phyloP scores from a whole-genome alignment of 1,140 invertebrate species.

The Drosophila orena region DNA sequence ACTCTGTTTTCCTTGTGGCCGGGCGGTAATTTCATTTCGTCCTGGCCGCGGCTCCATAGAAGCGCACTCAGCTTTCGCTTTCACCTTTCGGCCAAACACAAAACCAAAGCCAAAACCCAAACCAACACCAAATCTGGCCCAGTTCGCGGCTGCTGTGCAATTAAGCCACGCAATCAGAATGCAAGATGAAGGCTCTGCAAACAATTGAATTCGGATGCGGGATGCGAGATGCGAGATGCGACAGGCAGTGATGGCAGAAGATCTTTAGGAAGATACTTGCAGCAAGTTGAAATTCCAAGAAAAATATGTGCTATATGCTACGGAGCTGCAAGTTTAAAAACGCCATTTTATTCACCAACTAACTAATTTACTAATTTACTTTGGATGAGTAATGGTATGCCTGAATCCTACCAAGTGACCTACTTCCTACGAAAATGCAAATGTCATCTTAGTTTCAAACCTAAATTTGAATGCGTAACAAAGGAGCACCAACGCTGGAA shows the following conservation, averaged over 20 bases:
- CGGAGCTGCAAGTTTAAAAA: no score
- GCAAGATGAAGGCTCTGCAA: constrained; percentile 77
- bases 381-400: no score
- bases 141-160: constrained; percentile 58
- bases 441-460: no score
- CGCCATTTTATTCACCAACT: no score
- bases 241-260: constrained; percentile 4
- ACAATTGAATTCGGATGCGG: constrained; percentile 58
- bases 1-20: constrained; percentile 21
- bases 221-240: neutral
- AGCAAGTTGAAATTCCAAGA: no score
- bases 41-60: constrained; percentile 40
- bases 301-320: no score
- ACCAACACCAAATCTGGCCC: constrained; percentile 57
- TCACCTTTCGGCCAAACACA: constrained; percentile 35
- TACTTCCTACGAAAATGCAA: no score
- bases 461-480: no score
- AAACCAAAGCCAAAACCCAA: constrained; percentile 17
- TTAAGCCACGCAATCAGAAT: constrained; percentile 82
- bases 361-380: no score
- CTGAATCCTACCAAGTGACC: no score
- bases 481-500: neutral
- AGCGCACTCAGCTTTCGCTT: constrained; percentile 62
- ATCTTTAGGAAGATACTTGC: no score
- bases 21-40: constrained; percentile 53